phyloP scores from a whole-genome alignment of 2,888 invertebrate genomes.

The Brachyopa scutellaris region DNA sequence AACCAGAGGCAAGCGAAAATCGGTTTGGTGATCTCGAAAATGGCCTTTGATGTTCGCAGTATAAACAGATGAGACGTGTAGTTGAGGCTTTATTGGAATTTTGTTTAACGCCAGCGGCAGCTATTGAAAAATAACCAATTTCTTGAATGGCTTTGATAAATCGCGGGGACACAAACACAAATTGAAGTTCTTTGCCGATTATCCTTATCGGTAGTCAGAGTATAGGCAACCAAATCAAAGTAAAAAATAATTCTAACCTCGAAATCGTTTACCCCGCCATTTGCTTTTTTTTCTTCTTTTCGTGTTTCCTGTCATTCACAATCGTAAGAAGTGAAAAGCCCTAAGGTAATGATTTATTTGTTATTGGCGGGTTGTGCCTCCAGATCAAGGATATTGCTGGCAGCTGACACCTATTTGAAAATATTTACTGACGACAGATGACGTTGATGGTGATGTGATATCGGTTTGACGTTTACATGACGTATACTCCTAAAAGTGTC shows the following conservation, averaged over 20 bases:
- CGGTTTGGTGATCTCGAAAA: background rate
- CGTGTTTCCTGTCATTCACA: background rate
- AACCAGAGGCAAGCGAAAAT: background rate
- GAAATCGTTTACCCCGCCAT: too few species aligned
- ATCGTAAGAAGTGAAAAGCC: background rate
- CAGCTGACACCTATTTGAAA: conserved; percentile 14
- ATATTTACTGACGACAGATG: background rate
- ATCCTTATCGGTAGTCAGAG: background rate
- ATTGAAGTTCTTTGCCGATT: background rate
- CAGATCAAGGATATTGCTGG: background rate
- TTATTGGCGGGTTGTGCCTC: background rate
- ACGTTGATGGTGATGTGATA: background rate
- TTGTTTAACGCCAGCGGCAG: background rate
- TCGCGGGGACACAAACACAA: background rate
- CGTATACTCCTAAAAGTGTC: too few species aligned
- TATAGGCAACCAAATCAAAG: background rate
- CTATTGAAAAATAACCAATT: background rate
- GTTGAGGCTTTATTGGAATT: background rate
- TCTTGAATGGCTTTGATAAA: background rate
- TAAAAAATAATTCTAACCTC: conserved; percentile 1
- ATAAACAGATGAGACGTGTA: background rate
- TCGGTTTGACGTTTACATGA: background rate
- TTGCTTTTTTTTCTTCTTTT: too few species aligned
- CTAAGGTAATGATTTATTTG: background rate
- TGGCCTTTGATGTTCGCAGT: conserved; percentile 3